Evolutionary conservation across 2,797 vertebrate species (phyloP).

Genomic region (Spondyliosoma cantharus): DNA sequence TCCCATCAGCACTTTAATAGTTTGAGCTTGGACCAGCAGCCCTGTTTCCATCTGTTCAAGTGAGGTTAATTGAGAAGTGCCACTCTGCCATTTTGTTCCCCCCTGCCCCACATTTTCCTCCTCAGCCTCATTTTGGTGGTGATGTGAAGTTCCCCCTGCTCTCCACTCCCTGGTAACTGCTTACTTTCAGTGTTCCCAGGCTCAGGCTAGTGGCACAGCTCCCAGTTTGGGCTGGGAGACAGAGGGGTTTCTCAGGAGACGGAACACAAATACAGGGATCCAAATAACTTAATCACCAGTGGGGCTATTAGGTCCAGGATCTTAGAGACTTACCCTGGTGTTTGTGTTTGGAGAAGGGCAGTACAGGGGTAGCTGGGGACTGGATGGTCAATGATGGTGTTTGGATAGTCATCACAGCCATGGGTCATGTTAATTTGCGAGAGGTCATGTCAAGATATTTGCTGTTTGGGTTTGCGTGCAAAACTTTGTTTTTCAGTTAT

Average conservation of each 20-base stretch:
- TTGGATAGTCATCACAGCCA: conserved; percentile 30
- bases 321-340: conserved; percentile 51
- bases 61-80: conserved; percentile 53
- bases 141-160: conserved; percentile 53
- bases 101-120: conserved; percentile 40
- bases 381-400: conserved; percentile 55
- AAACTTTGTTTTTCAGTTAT: conserved; percentile 41
- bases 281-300: conserved; percentile 81
- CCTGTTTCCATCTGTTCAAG: conserved; percentile 30
- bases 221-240: conserved; percentile 80
- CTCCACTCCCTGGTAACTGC: conserved; percentile 77
- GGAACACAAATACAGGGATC: conserved; percentile 81
- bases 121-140: conserved; percentile 30
- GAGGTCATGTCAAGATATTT: conserved; percentile 32
- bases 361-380: conserved; percentile 28
- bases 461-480: conserved; percentile 21
- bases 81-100: conserved; percentile 33
- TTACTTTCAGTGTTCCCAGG: conserved; percentile 81
- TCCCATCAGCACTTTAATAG: conserved; percentile 27
- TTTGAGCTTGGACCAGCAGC: conserved; percentile 5
- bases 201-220: conserved; percentile 79
- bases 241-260: conserved; percentile 83
- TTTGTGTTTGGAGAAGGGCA: conserved; percentile 58
- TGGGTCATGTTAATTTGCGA: conserved; percentile 31
- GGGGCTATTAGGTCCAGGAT: conserved; percentile 68